Percentiles rank a stretch among this genome's conserved stretches.
Evolutionary conservation across 2,113 vertebrate species (phyloP).

Genomic region (Oenanthe melanoleuca): DNA sequence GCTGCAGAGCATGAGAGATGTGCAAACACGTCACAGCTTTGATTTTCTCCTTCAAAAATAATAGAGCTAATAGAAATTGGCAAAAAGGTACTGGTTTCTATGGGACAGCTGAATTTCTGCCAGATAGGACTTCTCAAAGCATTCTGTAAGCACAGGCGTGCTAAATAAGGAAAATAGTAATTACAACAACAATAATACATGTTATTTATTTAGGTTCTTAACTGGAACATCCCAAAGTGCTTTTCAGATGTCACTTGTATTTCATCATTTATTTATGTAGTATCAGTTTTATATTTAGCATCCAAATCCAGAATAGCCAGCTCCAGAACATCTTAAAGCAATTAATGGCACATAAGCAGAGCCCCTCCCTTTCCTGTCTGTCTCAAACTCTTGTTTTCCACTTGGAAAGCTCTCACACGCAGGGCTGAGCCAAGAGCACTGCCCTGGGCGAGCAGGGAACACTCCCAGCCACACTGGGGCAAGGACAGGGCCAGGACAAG

Average conservation of each 20-base stretch:
- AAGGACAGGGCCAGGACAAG: fast-evolving
- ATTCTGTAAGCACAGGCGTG: neutral
- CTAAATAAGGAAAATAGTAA: constrained; percentile 15
- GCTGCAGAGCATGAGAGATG: neutral
- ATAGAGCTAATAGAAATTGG: neutral
- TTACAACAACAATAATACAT: neutral
- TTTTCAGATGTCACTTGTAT: constrained; percentile 37
- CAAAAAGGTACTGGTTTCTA: neutral
- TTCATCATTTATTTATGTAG: constrained; percentile 58
- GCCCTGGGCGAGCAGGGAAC: neutral
- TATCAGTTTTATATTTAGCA: constrained; percentile 49
- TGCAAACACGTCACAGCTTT: neutral
- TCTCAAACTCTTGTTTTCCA: constrained; percentile 28
- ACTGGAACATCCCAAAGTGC: constrained; percentile 13
- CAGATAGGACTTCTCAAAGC: neutral
- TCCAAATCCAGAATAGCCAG: neutral
- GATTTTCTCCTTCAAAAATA: neutral
- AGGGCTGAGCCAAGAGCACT: neutral
- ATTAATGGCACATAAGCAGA: constrained; percentile 17
- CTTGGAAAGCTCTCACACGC: neutral
- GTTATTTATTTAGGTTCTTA: constrained; percentile 38
- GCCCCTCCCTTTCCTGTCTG: constrained; percentile 53
- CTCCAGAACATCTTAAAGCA: constrained; percentile 46
- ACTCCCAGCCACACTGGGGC: neutral
- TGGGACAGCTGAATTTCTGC: neutral